These are phyloP conservation scores for Aporophyla lueneburgensis DNA, from an alignment of 2,888 invertebrate species.

Conservation along the genomic window DNA sequence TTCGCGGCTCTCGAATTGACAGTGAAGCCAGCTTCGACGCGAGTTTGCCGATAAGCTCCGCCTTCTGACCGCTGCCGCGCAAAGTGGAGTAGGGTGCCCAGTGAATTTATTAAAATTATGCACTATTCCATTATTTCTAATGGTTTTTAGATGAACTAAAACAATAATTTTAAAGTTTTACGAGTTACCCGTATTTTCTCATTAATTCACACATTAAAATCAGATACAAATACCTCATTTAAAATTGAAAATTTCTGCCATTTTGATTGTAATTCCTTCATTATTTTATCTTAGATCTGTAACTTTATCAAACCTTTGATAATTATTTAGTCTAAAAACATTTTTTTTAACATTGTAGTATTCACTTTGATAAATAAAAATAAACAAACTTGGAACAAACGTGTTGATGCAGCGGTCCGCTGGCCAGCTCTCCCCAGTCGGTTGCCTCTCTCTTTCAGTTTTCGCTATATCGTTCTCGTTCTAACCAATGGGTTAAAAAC, in stretches of 20 bases:
- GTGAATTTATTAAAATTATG: conserved; percentile 50
- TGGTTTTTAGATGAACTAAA: neutral
- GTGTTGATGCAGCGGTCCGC: conserved; percentile 80
- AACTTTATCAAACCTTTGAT: neutral
- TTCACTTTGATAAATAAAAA: conserved; percentile 34
- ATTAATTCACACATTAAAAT: neutral
- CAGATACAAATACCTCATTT: neutral
- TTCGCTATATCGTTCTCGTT: conserved; percentile 73
- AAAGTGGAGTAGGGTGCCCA: conserved; percentile 88
- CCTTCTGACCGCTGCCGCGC: conserved; percentile 91
- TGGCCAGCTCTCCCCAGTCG: conserved; percentile 84
- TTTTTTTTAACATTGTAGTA: neutral
- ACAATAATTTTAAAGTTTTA: neutral
- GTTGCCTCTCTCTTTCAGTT: conserved; percentile 76
- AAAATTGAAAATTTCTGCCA: neutral
- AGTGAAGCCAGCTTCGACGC: conserved; percentile 90
- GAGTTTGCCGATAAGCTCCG: conserved; percentile 91
- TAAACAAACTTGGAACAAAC: conserved; percentile 63
- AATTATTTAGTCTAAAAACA: neutral
- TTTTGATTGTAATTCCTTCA: neutral
- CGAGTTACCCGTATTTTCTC: neutral
- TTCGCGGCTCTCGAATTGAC: conserved; percentile 90
- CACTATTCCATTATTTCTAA: neutral
- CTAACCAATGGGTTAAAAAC: conserved; percentile 67
- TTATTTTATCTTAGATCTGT: neutral